Evolutionary conservation across 2,888 invertebrate genomes (phyloP).

Genomic region (Pinctada fucata): DNA sequence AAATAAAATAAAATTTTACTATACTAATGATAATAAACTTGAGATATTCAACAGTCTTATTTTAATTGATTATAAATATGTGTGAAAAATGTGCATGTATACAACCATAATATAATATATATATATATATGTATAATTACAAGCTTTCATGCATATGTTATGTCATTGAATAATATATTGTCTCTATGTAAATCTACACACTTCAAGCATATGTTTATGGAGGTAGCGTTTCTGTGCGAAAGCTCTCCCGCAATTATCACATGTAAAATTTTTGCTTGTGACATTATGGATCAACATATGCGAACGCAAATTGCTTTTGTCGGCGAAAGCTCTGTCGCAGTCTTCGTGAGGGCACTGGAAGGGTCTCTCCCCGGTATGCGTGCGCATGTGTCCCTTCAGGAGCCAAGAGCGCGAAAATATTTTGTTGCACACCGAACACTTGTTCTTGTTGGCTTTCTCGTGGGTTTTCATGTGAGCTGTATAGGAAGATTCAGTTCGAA

Average conservation of each 20-base stretch:
- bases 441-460: constrained; percentile 60
- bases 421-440: constrained; percentile 71
- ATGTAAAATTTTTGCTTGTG: constrained; percentile 67
- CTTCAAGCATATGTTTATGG: constrained; percentile 75
- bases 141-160: no score
- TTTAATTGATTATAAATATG: no score
- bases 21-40: no score
- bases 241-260: constrained; percentile 70
- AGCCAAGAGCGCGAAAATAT: constrained; percentile 74
- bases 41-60: no score
- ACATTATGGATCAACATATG: constrained; percentile 73
- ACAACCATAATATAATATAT: no score
- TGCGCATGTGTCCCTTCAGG: constrained; percentile 74
- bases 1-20: no score
- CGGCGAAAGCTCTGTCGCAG: constrained; percentile 74
- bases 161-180: no score
- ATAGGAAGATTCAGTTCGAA: constrained; percentile 60
- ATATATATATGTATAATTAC: no score
- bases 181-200: constrained; percentile 64
- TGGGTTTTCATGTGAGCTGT: constrained; percentile 63
- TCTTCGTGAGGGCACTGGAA: constrained; percentile 67
- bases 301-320: constrained; percentile 74
- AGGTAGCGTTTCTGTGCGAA: constrained; percentile 76
- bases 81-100: no score
- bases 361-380: constrained; percentile 75